A percentile compares a stretch with the other conserved stretches of the same genome.
phyloP scores from a whole-genome alignment of 2,113 vertebrate genomes.

The Hyperopisus bebe region DNA sequence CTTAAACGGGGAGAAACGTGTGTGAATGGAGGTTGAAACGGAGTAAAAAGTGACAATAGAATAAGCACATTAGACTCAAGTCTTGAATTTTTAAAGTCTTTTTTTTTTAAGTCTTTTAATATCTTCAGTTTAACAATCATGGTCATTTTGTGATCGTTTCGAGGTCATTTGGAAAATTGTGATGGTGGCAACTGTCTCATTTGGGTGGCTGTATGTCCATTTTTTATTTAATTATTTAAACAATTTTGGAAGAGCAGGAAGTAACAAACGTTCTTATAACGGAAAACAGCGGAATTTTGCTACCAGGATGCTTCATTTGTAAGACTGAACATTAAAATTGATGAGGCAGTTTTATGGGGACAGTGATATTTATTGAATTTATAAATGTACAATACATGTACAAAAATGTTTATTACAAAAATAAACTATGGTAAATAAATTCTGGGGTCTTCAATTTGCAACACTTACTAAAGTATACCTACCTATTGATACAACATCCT shows the following conservation, averaged over 20 bases:
- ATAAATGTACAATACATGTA: slow-evolving; percentile 13
- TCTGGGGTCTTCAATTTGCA: not conserved
- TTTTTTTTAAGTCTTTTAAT: slow-evolving; percentile 13
- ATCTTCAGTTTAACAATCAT: not conserved
- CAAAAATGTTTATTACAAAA: slow-evolving; percentile 15
- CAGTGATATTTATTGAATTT: slow-evolving; percentile 16
- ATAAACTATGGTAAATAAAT: slow-evolving; percentile 19
- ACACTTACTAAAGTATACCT: not conserved
- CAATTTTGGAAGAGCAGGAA: not conserved
- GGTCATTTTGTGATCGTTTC: not conserved
- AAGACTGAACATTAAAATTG: not conserved
- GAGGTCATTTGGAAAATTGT: not conserved
- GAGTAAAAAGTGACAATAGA: not conserved
- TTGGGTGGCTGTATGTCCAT: not conserved
- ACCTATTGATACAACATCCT: not conserved
- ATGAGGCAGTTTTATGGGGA: slow-evolving; percentile 9
- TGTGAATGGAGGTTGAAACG: not conserved
- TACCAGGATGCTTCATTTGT: not conserved
- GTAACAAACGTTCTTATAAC: not conserved
- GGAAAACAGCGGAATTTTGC: not conserved
- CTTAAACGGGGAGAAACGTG: slow-evolving; percentile 9
- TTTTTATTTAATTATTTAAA: not conserved
- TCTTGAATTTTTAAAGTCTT: not conserved
- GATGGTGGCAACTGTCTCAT: not conserved
- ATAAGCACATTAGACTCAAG: not conserved